Base-by-base conservation (phyloP, 2,113 vertebrate genomes). In the Eonycteris spelaea region DNA sequence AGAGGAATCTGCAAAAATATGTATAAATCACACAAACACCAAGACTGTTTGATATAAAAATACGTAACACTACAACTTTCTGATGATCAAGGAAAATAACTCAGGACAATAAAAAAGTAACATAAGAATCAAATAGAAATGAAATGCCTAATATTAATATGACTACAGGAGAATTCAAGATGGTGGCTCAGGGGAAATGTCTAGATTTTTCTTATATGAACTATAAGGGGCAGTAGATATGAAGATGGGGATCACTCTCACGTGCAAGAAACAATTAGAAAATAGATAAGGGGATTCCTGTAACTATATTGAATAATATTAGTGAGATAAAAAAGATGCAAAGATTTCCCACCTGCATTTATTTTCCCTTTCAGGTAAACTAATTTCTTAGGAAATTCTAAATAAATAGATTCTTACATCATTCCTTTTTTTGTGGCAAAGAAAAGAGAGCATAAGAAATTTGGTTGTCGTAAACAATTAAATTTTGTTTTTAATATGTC, bases 311-410 rank as follows among this genome's bases (percentile, higher is more conserved):
- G 75, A 89, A 84, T 77, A 92, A 43, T 48, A 91, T 80, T 5
- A 95, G 8, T 18, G 71, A 51, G 2, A 86, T 94, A 93, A 97
- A 77, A 77, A 45, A 91, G 40, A 68, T 53, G 12, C 85, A 68
- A 40, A 67, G 38, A 70, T 91, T 97, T 96, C 86, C 96, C 19
- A 92, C 21, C 57, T 90, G 40, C 19, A 86, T 87, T 83, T 79
- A 70, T 85, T 97, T 97, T 6, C 78, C 59, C 84, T 68, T 96
- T 92, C 57, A 96, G 96, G 97, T 59, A 94, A 19, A 95, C 19
- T 73, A 95, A 95, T 74, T 78, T 89, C 38, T 92, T 79, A 90
- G 61, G 88, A 73, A 97, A 74, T 68, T 24, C 48, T 65, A 88
- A 96, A 84, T 80, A 97, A 84, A 92, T 70, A 71, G 40, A 68